phyloP scores from a whole-genome alignment of 2,888 invertebrate species.

The Heliconius hortense region DNA sequence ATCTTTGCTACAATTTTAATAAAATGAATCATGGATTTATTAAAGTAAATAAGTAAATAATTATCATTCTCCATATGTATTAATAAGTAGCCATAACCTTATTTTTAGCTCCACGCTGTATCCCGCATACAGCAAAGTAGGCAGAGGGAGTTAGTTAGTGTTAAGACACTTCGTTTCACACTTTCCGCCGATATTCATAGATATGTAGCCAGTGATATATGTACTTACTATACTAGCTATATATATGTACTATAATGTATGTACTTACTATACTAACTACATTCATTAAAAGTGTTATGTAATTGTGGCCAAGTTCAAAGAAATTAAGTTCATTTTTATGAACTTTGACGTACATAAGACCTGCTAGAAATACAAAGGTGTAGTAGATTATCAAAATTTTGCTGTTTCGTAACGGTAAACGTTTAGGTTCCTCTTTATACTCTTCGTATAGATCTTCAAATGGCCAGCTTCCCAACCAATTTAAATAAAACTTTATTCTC shows the following conservation, averaged over 20 bases:
- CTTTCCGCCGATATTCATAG: too few relatives aligned
- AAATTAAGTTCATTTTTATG: slow-evolving; percentile 17
- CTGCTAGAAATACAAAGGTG: neutral
- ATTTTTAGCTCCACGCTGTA: too few relatives aligned
- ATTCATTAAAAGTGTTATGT: slow-evolving; percentile 19
- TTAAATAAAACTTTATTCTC: slow-evolving; percentile 12
- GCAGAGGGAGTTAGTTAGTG: too few relatives aligned
- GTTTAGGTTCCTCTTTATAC: slow-evolving; percentile 16
- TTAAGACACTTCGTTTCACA: too few relatives aligned
- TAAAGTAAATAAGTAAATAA: too few relatives aligned
- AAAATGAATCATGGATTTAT: neutral
- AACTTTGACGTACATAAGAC: neutral
- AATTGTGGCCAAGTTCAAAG: slow-evolving; percentile 24
- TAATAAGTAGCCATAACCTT: neutral
- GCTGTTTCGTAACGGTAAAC: slow-evolving; percentile 6
- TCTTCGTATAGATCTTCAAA: slow-evolving; percentile 21
- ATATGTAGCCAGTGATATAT: neutral
- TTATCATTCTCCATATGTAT: too few relatives aligned
- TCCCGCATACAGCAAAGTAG: too few relatives aligned
- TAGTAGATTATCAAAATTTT: neutral
- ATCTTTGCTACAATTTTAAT: slow-evolving; percentile 23
- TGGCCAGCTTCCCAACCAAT: slow-evolving; percentile 21
- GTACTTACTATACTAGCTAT: slow-evolving; percentile 14
- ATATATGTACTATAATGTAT: neutral
- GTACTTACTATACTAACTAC: slow-evolving; percentile 15